phyloP scores from a whole-genome alignment of 2,888 invertebrate species.

The Blastobasis lacticolella region DNA sequence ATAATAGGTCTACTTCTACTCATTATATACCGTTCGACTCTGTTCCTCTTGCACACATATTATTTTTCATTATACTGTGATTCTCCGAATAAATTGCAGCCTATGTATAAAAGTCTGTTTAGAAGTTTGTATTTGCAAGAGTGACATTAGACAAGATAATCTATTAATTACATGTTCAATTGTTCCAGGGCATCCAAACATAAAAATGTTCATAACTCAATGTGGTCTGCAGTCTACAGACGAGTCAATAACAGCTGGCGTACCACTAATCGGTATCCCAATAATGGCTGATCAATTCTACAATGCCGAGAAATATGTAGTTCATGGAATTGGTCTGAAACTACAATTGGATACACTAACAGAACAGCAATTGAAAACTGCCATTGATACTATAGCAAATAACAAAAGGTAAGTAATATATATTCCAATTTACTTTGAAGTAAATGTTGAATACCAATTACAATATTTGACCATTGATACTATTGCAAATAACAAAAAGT shows the following conservation, averaged over 20 bases:
- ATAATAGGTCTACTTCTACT: too few species aligned
- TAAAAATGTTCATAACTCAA: constrained; percentile 50
- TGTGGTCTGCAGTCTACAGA: constrained; percentile 48
- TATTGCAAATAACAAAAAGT: constrained; percentile 17
- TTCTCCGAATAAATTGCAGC: too few species aligned
- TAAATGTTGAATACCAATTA: too few species aligned
- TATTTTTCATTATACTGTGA: too few species aligned
- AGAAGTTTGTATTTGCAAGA: too few species aligned
- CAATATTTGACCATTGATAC: too few species aligned
- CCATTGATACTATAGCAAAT: constrained; percentile 17
- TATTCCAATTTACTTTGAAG: too few species aligned
- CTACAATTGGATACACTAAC: constrained; percentile 13
- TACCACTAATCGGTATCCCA: constrained; percentile 39
- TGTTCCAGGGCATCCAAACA: constrained; percentile 13
- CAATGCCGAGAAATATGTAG: constrained; percentile 28
- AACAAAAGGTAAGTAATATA: constrained; percentile 18
- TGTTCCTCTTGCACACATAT: constrained; percentile 39
- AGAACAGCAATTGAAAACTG: constrained; percentile 17
- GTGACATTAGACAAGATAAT: too few species aligned
- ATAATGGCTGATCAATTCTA: constrained; percentile 41
- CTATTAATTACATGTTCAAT: not conserved
- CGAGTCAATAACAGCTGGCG: constrained; percentile 39
- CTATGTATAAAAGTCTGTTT: too few species aligned
- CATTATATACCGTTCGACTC: constrained; percentile 31
- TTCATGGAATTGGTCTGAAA: constrained; percentile 8